Base-by-base conservation (phyloP, 2,888 invertebrate genomes). In the Hipparchia semele region DNA sequence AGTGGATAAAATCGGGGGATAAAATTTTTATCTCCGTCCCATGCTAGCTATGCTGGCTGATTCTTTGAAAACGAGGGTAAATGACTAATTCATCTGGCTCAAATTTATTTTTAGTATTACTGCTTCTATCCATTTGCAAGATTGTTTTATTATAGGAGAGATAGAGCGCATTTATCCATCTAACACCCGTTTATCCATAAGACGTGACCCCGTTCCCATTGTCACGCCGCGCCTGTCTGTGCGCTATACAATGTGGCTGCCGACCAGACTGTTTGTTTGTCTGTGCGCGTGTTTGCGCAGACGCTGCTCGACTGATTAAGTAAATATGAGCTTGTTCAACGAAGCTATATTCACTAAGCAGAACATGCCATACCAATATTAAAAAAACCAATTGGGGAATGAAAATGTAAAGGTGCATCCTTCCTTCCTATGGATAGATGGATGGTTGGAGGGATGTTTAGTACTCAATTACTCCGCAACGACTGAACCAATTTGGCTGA, bases 221-320 rank as follows among this genome's bases (percentile, higher is more conserved):
- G 67, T 45, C 56, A 4, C 56, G 45, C 4, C 54, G 56, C 53
- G 9, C 12, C 65, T 33, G 39, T 5, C 39, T 4, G 39, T 1
- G 23, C 60, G 51, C 60, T 45, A 33, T 13, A 46, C 33, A 68
- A 51, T 49, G 51, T 13, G 2, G 23, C 10, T 5, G 68, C 51
- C 51, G 45, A 10, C 68, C 65, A 66, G 60, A 66, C 60, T 60
- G 60, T 71, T 71, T 67, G 66, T 71, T 23, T 54, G 60, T 71
- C 65, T 67, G 66, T 66, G 49, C 33, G 65, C 59, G 51, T 66
- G 66, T 71, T 61, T 67, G 53, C 53, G 51, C 71, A 66, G 66
- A 51, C 66, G 66, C 46, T 13, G 58, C 39, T 67, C 13, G 51
- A 53, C 39, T 53, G 60, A 66, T 60, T 66, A 45, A 60, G 39